Base-by-base conservation (phyloP, 2,888 invertebrate species). In the Thymelicus acteon region DNA sequence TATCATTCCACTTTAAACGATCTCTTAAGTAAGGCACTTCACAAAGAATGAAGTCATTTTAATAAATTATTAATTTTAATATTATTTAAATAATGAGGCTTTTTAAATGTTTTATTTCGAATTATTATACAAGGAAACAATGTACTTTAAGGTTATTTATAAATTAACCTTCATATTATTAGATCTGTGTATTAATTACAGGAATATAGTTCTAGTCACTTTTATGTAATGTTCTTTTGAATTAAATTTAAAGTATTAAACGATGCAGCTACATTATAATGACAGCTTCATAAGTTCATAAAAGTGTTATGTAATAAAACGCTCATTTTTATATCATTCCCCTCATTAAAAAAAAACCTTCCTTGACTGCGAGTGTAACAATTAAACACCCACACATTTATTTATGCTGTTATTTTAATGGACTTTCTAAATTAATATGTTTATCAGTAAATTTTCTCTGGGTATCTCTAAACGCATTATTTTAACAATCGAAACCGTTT, bases 191-290 rank as follows among this genome's bases (percentile, higher is more conserved):
- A 44, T 57, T 65, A 65, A 44, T 57, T 65, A 65, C 44, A 65
- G 65, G 65, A 57, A 65, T 65, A 40, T 64, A 54, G 44, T 57
- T 65, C 65, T 65, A 65, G 65, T 65, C 65, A 65, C 65, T 52
- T 57, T 10, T 54, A n/a, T 49, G 54, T 64, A 54, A 7, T 57
- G 54, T 65, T 54, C 65, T 24, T 61, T 61, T 47, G 47, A 47
- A 24, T 61, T 12, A 54, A 24, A 54, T 6, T n/a, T 0, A n/a
- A 10, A 12, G 24, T 54, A 54, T 54, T 54, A 54, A 54, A 3
- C 19, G 8, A 19, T 15, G 52, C 52, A 52, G 52, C 52, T 19
- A 52, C 52, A 19, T 54, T 52, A 8, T 24, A 24, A 24, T 54
- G 5, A 54, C 24, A 10, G 54, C 54, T 24, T 54, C 54, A 6